Percentiles rank a stretch among this genome's conserved stretches.
These are phyloP conservation scores for Drosophila suboccidentalis DNA, from an alignment of 2,888 invertebrate species.

Conservation along the genomic window DNA sequence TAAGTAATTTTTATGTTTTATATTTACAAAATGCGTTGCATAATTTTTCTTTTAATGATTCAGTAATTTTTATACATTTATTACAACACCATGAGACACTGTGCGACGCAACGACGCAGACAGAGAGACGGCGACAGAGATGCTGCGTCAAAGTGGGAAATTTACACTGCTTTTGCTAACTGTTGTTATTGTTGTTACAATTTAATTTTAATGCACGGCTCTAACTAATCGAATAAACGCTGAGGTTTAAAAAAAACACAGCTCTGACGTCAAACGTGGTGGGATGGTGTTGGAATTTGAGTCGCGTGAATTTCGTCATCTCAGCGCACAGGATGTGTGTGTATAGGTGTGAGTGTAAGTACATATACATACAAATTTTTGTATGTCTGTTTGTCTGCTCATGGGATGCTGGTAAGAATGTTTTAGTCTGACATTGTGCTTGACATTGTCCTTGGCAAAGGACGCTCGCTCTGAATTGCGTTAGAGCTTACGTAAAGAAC, in stretches of 20 bases:
- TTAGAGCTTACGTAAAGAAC: slow-evolving; percentile 62
- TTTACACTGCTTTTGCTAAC: slow-evolving; percentile 44
- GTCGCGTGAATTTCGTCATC: slow-evolving; percentile 25
- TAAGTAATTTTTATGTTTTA: too few relatives aligned
- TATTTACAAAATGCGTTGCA: too few relatives aligned
- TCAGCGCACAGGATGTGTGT: slow-evolving; percentile 9
- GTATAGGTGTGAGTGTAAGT: background rate
- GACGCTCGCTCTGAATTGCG: slow-evolving; percentile 55
- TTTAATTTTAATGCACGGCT: slow-evolving; percentile 31
- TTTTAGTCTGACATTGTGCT: slow-evolving; percentile 52
- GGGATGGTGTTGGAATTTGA: slow-evolving; percentile 9
- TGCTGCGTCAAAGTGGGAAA: slow-evolving; percentile 57
- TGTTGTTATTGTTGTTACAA: slow-evolving; percentile 30
- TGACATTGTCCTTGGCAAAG: slow-evolving; percentile 71
- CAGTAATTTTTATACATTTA: background rate
- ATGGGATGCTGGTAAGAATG: slow-evolving; percentile 57
- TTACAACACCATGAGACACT: slow-evolving; percentile 1
- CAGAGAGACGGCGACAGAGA: slow-evolving; percentile 20
- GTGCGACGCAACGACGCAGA: slow-evolving; percentile 29
- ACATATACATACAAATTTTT: background rate
- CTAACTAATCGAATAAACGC: slow-evolving; percentile 43
- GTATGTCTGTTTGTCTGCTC: background rate
- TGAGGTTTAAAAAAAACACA: slow-evolving; percentile 18
- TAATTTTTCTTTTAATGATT: too few relatives aligned
- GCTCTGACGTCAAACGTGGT: slow-evolving; percentile 54